Evolutionary conservation across 2,888 invertebrate species (phyloP).

Genomic region (Dendrolimus houi): DNA sequence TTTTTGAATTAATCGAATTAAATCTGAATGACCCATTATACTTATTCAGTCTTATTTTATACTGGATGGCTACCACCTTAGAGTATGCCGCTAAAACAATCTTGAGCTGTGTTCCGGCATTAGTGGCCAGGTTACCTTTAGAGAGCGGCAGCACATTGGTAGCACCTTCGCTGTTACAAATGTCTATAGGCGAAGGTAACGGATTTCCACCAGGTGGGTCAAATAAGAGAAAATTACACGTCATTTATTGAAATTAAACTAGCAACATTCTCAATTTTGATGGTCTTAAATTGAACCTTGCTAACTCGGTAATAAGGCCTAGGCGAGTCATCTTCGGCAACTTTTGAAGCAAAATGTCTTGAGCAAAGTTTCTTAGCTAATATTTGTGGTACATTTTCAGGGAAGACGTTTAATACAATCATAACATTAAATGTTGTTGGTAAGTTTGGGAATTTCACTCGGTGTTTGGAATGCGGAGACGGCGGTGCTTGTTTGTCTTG

Average conservation of each 20-base stretch:
- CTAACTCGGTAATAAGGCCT: constrained; percentile 16
- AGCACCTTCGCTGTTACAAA: too few relatives aligned
- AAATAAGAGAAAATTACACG: too few relatives aligned
- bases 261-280: constrained; percentile 7
- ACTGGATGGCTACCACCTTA: too few relatives aligned
- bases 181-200: too few relatives aligned
- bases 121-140: too few relatives aligned
- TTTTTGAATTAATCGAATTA: too few relatives aligned
- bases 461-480: neutral
- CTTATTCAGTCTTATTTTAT: too few relatives aligned
- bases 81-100: too few relatives aligned
- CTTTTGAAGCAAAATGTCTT: constrained; percentile 24
- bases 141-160: too few relatives aligned
- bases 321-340: neutral
- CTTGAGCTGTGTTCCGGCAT: too few relatives aligned
- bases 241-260: neutral
- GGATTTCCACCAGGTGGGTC: too few relatives aligned
- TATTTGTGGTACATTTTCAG: constrained; percentile 53
- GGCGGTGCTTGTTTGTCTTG: neutral
- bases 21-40: too few relatives aligned
- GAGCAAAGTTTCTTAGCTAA: constrained; percentile 51
- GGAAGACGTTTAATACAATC: constrained; percentile 55
- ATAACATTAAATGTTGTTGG: constrained; percentile 51
- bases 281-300: constrained; percentile 19
- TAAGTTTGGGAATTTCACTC: constrained; percentile 26